Base-by-base conservation (phyloP, 2,888 invertebrate genomes). In the Agonum fuliginosum region DNA sequence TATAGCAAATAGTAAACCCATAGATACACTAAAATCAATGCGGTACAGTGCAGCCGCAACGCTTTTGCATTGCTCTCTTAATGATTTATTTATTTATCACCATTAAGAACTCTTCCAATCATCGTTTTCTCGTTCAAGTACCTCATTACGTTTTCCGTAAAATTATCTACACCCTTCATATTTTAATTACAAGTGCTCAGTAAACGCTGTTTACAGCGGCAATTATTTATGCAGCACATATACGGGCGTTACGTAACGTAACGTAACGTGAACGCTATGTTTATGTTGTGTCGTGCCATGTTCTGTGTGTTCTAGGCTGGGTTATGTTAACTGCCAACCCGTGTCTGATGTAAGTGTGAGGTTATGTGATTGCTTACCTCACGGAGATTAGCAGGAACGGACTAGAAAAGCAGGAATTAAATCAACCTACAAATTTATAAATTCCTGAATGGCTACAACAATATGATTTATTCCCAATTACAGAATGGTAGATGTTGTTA, bases 161-260 rank as follows among this genome's bases (percentile, higher is more conserved):
- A 67, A 69, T 69, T 43, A 69, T 41, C 69, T 41, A 22, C 69
- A 34, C 69, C 46, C 24, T 69, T 46, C 69, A 69, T 69, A 69
- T 69, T 69, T 69, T 69, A 69, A 69, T 69, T 46, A 69, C 69
- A 27, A 62, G 69, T 62, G 69, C 43, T 46, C 27, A 46, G 43
- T 27, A 46, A 69, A 46, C 69, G 46, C 46, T 46, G 69, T 69
- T 43, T 69, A 69, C 69, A 43, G 14, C 46, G 46, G 41, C 46
- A 69, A 69, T 69, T 69, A 69, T 69, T 69, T 69, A 69, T 69
- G 46, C 43, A 41, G 67, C 41, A 41, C 67, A 62, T 62, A 62
- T 62, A 54, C 27, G 30, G 17, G 17, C 58, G 12, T 62, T 27
- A 17, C 17, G 30, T 30, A 27, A 30, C 58, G 54, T 24, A 54